Conservation (phyloP, 2,113 vertebrate genomes). For the Perognathus longimembris region DNA sequence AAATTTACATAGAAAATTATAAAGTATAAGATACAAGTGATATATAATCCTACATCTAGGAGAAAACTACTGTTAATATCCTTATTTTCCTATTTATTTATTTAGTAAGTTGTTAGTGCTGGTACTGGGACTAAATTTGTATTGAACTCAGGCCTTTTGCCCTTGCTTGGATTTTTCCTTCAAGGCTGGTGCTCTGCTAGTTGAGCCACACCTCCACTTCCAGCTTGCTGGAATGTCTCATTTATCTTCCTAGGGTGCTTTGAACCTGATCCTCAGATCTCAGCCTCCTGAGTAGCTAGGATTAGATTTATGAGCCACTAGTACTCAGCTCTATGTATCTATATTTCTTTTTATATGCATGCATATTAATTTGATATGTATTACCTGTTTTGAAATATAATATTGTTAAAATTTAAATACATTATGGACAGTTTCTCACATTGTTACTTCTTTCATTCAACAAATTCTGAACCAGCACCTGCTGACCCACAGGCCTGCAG, state of each 20-base stretch:
- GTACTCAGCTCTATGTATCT: too few relatives aligned
- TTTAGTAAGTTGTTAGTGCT: too few relatives aligned
- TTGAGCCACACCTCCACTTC: too few relatives aligned
- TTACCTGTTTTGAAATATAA: conserved; percentile 20
- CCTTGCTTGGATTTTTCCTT: too few relatives aligned
- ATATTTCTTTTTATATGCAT: not conserved
- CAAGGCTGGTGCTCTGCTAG: too few relatives aligned
- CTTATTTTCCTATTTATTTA: not conserved
- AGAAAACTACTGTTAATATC: conserved; percentile 13
- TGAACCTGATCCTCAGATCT: too few relatives aligned
- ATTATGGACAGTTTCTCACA: not conserved
- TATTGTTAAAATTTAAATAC: not conserved
- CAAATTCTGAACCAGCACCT: not conserved
- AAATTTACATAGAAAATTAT: not conserved
- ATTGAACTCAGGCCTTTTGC: too few relatives aligned
- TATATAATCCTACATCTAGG: not conserved
- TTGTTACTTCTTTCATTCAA: not conserved
- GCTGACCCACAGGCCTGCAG: not conserved
- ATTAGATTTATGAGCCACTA: too few relatives aligned
- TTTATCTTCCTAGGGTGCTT: too few relatives aligned
- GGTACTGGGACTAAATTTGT: too few relatives aligned
- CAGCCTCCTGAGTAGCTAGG: too few relatives aligned
- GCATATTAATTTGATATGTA: not conserved
- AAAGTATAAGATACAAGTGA: not conserved
- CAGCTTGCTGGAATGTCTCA: too few relatives aligned